Percentiles rank a stretch among this genome's conserved stretches.
These are phyloP conservation scores for Corythaeola cristata DNA, from an alignment of 2,113 vertebrate species.

Conservation along the genomic window DNA sequence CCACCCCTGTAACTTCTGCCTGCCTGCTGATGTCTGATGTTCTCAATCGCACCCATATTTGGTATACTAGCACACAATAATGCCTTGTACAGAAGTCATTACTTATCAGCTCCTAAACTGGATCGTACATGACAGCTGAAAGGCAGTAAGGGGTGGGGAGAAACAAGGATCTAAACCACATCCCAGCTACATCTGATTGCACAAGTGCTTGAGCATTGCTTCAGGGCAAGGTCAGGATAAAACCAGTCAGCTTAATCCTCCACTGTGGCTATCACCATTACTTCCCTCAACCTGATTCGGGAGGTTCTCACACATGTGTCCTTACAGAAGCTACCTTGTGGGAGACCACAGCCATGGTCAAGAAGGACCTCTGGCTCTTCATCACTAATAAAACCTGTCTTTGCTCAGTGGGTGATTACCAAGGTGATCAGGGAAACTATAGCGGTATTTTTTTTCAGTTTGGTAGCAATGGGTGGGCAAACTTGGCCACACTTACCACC, in stretches of 20 bases:
- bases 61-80: slow-evolving; percentile 1
- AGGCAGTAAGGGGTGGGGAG: neutral
- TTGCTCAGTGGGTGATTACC: neutral
- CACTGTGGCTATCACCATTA: neutral
- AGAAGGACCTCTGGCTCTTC: neutral
- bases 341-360: neutral
- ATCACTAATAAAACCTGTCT: neutral
- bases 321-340: neutral
- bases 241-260: neutral
- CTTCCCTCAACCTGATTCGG: neutral
- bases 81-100: neutral
- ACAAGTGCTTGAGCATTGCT: neutral
- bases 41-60: slow-evolving; percentile 9
- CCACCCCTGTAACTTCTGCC: slow-evolving; percentile 34
- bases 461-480: neutral
- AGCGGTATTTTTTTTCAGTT: neutral
- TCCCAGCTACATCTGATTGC: neutral
- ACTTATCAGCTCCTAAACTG: neutral
- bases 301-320: neutral
- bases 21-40: neutral
- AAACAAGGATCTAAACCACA: slow-evolving; percentile 6
- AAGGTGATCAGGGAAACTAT: neutral
- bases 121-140: slow-evolving; percentile 37
- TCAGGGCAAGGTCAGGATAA: neutral
- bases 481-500: slow-evolving; percentile 67